Base-by-base conservation (phyloP, 23 tunicate species). In the Aplidium turbinatum region DNA sequence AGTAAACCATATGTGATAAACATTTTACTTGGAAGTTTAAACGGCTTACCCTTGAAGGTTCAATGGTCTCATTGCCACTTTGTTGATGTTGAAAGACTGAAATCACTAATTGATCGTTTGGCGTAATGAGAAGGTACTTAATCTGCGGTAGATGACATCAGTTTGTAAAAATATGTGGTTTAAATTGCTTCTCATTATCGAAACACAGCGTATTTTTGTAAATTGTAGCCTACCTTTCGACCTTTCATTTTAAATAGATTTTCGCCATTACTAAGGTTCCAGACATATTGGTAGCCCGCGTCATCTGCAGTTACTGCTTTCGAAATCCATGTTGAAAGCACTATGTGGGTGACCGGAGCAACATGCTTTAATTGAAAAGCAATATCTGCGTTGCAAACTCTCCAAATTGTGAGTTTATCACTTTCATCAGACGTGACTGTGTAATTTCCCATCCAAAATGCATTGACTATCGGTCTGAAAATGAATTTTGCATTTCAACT, bases 171-270 rank as follows among this genome's bases (percentile, higher is more conserved):
- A 42, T 9, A 42, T 16, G 50, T 42, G 13, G 11, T 9, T 16
- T 42, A 16, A 9, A 42, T 42, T 42, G 16, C n/a, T n/a, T 42
- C 50, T 11, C 50, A 42, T 42, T 42, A 42, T 42, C 16, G 16
- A 42, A 42, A 42, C 16, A 42, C 16, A n/a, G n/a, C n/a, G n/a
- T n/a, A n/a, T n/a, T n/a, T 42, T 42, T 9, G 50, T 16, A 42
- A 42, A 42, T 9, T 11, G 24, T 19, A n/a, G 5, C 7, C 33
- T 65, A 78, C 83, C 35, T 65, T 13, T 21, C 75, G 83, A 27
- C 83, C 83, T 33, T 65, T 24, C 21, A 78, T 78, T 66, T 78
- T 78, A 26, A 65, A 3, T 0, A 78, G 54, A 26, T 66, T 78
- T 52, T 65, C 29, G 50, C 83, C 83, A 30, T 27, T 78, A 21